Evolutionary conservation across 2,113 vertebrate genomes (phyloP).

Genomic region (Pedionomus torquatus): DNA sequence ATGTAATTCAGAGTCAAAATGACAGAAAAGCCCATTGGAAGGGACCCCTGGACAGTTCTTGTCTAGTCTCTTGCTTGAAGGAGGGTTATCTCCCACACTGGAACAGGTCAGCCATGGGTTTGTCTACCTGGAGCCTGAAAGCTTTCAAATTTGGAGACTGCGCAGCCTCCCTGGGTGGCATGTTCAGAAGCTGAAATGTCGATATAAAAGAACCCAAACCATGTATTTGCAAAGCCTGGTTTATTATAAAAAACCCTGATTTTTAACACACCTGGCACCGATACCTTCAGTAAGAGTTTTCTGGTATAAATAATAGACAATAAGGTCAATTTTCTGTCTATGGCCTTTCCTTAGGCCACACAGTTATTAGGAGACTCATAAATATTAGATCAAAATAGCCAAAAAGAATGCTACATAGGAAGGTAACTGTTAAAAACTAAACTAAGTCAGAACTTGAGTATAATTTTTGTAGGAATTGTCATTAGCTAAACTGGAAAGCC

Average conservation of each 20-base stretch:
- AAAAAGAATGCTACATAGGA: not conserved
- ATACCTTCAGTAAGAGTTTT: not conserved
- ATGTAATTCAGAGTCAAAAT: not conserved
- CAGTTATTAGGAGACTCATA: not conserved
- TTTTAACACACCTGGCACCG: not conserved
- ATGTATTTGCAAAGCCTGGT: not conserved
- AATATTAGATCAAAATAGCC: not conserved
- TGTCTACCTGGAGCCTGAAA: not conserved
- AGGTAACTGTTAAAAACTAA: not conserved
- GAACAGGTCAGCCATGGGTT: not conserved
- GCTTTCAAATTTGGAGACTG: not conserved
- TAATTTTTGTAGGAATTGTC: not conserved
- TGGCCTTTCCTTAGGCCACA: not conserved
- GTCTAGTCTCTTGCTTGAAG: not conserved
- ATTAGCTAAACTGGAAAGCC: not conserved
- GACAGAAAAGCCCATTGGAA: not conserved
- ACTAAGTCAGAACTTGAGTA: not conserved
- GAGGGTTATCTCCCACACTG: not conserved
- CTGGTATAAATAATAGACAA: not conserved
- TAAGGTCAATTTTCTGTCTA: not conserved
- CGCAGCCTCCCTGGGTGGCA: not conserved
- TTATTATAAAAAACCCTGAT: not conserved
- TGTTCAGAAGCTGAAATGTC: not conserved
- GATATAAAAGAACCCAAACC: not conserved
- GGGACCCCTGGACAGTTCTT: not conserved